phyloP scores from a whole-genome alignment of 2,113 vertebrate genomes.

The Charina bottae region DNA sequence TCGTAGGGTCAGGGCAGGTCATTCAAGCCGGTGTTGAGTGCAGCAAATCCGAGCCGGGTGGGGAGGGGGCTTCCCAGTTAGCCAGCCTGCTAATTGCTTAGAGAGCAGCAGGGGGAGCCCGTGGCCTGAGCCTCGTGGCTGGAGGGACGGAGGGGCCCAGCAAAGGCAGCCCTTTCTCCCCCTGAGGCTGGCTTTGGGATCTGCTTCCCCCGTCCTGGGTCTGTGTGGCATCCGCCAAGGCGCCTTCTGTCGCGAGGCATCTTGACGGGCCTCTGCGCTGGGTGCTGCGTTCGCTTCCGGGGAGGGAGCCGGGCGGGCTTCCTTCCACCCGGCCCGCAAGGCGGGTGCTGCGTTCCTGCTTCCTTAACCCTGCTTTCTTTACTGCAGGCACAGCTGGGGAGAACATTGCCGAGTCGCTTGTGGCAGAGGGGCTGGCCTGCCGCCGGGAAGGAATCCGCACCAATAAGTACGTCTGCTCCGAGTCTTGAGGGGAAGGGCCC shows the following conservation, averaged over 20 bases:
- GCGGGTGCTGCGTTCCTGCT: background rate
- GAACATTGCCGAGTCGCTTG: conserved; percentile 92
- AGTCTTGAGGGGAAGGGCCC: background rate
- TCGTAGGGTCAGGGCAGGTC: background rate
- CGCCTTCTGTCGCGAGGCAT: background rate
- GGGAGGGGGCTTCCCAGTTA: too few relatives aligned
- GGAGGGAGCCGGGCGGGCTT: too few relatives aligned
- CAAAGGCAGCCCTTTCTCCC: background rate
- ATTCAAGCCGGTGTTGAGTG: too few relatives aligned
- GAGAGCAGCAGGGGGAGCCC: background rate
- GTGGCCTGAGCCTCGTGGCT: background rate
- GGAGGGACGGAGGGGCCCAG: background rate
- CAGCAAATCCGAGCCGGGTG: too few relatives aligned
- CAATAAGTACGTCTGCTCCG: conserved; percentile 81
- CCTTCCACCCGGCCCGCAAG: too few relatives aligned
- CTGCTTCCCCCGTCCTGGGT: too few relatives aligned
- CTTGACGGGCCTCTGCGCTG: background rate
- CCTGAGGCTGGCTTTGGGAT: too few relatives aligned
- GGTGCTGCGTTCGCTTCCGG: background rate
- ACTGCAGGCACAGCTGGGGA: conserved; percentile 87
- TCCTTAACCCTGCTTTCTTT: background rate
- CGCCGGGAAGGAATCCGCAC: conserved; percentile 93
- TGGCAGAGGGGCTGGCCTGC: conserved; percentile 89
- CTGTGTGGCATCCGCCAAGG: background rate
- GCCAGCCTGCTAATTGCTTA: background rate